phyloP scores from a whole-genome alignment of 2,797 vertebrate species.

The Xenopus petersii region DNA sequence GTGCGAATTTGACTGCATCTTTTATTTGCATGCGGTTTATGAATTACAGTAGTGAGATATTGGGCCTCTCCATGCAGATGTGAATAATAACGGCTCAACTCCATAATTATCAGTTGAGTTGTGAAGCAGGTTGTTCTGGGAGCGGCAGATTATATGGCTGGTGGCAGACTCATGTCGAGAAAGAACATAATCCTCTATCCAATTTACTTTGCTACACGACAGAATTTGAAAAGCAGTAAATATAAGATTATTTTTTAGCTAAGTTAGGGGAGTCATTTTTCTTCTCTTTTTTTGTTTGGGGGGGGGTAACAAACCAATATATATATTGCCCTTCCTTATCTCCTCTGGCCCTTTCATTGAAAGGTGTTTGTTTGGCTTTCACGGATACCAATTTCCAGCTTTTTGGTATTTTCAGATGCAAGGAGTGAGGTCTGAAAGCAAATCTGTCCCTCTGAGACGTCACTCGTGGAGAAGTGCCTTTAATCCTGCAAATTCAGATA shows the following conservation, averaged over 20 bases:
- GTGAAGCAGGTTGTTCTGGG: conserved; percentile 1
- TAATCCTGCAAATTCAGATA: conserved; percentile 39
- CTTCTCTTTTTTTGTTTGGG: neutral
- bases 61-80: no score
- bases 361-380: neutral
- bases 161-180: conserved; percentile 3
- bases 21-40: no score
- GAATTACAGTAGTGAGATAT: no score
- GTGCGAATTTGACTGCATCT: no score
- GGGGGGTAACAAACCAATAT: neutral
- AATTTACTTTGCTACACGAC: conserved; percentile 4
- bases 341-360: neutral
- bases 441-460: conserved; percentile 31
- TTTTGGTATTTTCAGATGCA: conserved; percentile 25
- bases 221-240: neutral
- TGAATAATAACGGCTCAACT: no score
- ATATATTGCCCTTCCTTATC: conserved; percentile 14
- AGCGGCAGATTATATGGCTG: neutral
- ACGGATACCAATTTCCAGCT: conserved; percentile 8
- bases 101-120: conserved; percentile 1
- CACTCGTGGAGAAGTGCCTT: conserved; percentile 20
- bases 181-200: conserved; percentile 3
- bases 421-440: conserved; percentile 28
- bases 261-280: neutral
- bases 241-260: neutral